Evolutionary conservation across 92 coral and sea anemone species (phyloP).

Genomic region (Siderastrea radians): DNA sequence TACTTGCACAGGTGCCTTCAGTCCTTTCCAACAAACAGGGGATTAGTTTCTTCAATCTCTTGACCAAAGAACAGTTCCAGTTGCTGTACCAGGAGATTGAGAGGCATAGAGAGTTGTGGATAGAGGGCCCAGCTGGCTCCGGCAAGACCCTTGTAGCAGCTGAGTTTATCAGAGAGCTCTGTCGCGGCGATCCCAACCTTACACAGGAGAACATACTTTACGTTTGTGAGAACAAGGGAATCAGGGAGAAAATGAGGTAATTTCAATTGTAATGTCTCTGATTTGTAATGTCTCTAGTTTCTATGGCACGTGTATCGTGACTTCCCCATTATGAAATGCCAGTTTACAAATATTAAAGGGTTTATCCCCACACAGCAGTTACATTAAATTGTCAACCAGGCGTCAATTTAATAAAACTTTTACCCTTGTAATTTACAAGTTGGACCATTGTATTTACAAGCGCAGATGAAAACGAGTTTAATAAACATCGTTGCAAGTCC

Average conservation of each 20-base stretch:
- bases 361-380: too few relatives aligned
- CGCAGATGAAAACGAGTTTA: too few relatives aligned
- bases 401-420: too few relatives aligned
- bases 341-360: too few relatives aligned
- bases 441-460: too few relatives aligned
- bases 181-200: background rate
- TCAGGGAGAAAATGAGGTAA: constrained; percentile 18
- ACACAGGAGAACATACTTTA: background rate
- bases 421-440: too few relatives aligned
- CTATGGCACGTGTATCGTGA: too few relatives aligned
- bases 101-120: constrained; percentile 1
- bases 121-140: constrained; percentile 37
- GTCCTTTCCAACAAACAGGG: constrained; percentile 12
- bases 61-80: constrained; percentile 26
- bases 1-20: constrained; percentile 17
- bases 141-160: constrained; percentile 43
- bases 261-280: too few relatives aligned
- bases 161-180: constrained; percentile 15
- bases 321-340: too few relatives aligned
- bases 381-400: too few relatives aligned
- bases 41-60: constrained; percentile 18
- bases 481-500: too few relatives aligned
- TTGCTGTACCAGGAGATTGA: constrained; percentile 1
- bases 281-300: too few relatives aligned
- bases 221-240: constrained; percentile 41